Base-by-base conservation (phyloP, 2,113 vertebrate genomes). In the Tupaia chinensis region DNA sequence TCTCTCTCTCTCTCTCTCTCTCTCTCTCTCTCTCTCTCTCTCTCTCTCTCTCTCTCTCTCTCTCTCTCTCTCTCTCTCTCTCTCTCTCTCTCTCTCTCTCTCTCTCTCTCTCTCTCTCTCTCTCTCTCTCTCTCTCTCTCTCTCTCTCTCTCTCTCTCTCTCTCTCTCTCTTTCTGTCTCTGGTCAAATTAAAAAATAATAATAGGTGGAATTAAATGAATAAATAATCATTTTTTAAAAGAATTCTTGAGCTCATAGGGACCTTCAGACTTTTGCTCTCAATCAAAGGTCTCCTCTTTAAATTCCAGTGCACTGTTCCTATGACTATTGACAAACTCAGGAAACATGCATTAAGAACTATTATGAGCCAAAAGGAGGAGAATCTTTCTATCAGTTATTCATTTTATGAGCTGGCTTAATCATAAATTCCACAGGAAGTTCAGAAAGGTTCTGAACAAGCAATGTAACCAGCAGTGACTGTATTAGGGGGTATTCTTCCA, bases 341-440 rank as follows among this genome's bases (percentile, higher is more conserved):
- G 27, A 70, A 87, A 88, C 68, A 95, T 44, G 63, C 73, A 79
- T 79, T 95, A 91, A 87, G 87, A 95, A 66, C 23, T 76, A 76
- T 73, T 65, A 65, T 73, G 72, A 85, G 63, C 56, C 25, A 74
- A 93, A 93, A 96, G 29, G 60, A 81, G 29, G 60, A 81, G 9
- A 53, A 54, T 88, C 74, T 92, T 27, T 92, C 17, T 69, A 79
- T 78, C 32, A 60, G 22, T 61, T 82, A 53, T n/a, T 60, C 70
- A 54, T 84, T 97, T 72, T 29, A 78, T 73, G 65, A 34, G 2
- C 81, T 86, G 23, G 63, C 32, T 87, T 93, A 76, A 79, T 70
- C 22, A 91, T 9, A 95, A 77, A 91, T 96, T 96, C 9, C 87
- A 81, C 34, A 92, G 69, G 53, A 83, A 65, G 86, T 14, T 87